Base-by-base conservation (phyloP, 2,888 invertebrate species). In the Drosophila basisetae region DNA sequence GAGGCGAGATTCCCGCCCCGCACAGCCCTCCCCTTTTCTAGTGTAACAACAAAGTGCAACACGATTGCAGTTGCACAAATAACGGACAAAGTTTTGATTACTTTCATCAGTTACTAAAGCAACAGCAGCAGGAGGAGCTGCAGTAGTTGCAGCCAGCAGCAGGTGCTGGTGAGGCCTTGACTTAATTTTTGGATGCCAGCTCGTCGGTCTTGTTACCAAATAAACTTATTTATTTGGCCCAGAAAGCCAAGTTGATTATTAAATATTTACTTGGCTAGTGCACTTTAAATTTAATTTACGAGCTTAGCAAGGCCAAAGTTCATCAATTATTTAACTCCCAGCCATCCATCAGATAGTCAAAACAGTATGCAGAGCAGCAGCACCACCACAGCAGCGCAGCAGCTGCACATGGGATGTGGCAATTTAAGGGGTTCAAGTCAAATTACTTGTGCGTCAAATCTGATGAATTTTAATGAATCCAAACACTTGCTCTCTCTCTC, bases 401-500 rank as follows among this genome's bases (percentile, higher is more conserved):
- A 58, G 49, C 41, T 58, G 28, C 55, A 52, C 47, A 58, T 25
- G 53, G 39, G 50, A 59, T 69, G 41, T 56, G 64, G 66, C 58
- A 82, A 69, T 68, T 75, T 75, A 59, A 66, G 71, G 65, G 72
- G 68, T 65, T 77, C 66, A 73, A 76, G 84, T 73, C 74, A 73
- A 77, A 76, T 81, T 66, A 80, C 66, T 80, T 80, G 74, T 77
- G 73, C 59, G 54, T 61, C 56, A 76, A 80, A 75, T 73, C 76
- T 82, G 82, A 55, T 74, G 69, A 73, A 83, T 75, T 90, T 88
- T 82, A 89, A 87, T 87, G 80, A 79, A 90, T 86, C 80, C 83
- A 77, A 80, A 79, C 77, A 80, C 62, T 68, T 76, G 61, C 56
- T 39, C 68, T 67, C 13, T 31, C 41, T 22, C 41, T 4, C 49